These are phyloP conservation scores for Arenaria interpres DNA, from an alignment of 2,113 vertebrate species.

Conservation along the genomic window DNA sequence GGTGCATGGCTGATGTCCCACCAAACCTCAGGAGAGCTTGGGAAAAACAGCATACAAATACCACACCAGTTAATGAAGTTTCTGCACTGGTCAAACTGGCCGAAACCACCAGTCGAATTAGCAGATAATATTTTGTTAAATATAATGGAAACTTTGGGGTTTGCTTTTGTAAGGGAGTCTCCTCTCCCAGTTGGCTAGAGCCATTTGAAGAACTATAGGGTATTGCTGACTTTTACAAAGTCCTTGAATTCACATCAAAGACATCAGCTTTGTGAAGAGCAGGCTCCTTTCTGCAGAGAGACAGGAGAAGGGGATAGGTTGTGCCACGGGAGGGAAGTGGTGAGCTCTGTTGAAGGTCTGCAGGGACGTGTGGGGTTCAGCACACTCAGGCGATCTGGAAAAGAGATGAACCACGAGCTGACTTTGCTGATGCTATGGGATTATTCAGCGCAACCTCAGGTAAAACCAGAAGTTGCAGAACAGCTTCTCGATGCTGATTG, in stretches of 20 bases:
- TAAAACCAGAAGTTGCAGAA: neutral
- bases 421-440: neutral
- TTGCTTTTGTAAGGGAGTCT: neutral
- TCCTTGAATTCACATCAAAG: neutral
- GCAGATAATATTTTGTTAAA: neutral
- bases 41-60: neutral
- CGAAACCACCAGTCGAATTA: neutral
- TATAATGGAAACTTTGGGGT: neutral
- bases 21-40: neutral
- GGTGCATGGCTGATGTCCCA: fast-evolving
- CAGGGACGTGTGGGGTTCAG: neutral
- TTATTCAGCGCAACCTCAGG: neutral
- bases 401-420: neutral
- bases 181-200: neutral
- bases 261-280: neutral
- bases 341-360: neutral
- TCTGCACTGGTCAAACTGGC: neutral
- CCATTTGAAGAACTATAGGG: neutral
- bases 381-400: neutral
- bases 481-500: neutral
- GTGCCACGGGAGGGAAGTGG: neutral
- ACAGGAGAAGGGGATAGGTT: neutral
- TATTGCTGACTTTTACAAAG: neutral
- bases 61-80: neutral
- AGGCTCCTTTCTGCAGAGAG: neutral